phyloP scores from a whole-genome alignment of 2,888 invertebrate species.

The Theristus sp. region DNA sequence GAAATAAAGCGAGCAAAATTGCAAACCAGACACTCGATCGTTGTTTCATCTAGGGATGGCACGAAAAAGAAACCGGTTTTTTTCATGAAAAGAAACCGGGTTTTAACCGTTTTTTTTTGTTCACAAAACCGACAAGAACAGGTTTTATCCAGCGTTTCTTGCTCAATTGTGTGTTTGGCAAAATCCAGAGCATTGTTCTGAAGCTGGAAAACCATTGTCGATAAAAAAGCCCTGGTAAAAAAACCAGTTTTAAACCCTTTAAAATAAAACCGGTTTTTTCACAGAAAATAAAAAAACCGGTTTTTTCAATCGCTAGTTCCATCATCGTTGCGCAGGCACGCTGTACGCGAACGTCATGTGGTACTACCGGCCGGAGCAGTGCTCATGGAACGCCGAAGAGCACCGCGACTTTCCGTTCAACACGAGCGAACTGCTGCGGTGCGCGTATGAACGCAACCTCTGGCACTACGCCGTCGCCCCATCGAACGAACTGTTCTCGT shows the following conservation, averaged over 20 bases:
- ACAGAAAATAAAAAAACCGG: neutral
- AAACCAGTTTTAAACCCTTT: too few species aligned
- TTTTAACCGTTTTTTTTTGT: too few species aligned
- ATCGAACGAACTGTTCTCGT: constrained; percentile 12
- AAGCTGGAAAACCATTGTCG: neutral
- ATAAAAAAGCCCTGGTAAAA: neutral
- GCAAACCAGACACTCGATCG: too few species aligned
- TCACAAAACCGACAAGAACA: too few species aligned
- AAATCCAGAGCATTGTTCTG: too few species aligned
- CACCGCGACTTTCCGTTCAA: neutral
- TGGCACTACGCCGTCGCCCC: too few species aligned
- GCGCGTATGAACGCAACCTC: neutral
- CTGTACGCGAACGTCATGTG: neutral
- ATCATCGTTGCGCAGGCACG: neutral
- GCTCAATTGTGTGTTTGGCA: too few species aligned
- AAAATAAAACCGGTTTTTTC: neutral
- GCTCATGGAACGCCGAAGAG: neutral
- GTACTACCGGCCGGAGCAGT: neutral
- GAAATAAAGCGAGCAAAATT: too few species aligned
- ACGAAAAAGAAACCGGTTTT: too few species aligned
- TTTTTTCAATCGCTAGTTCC: too few species aligned
- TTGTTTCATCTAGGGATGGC: too few species aligned
- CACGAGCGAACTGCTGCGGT: neutral
- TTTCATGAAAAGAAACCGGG: too few species aligned
- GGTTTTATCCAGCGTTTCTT: neutral